Base-by-base conservation (phyloP, 1,140 invertebrate species). In the Drosophila grimshawi region DNA sequence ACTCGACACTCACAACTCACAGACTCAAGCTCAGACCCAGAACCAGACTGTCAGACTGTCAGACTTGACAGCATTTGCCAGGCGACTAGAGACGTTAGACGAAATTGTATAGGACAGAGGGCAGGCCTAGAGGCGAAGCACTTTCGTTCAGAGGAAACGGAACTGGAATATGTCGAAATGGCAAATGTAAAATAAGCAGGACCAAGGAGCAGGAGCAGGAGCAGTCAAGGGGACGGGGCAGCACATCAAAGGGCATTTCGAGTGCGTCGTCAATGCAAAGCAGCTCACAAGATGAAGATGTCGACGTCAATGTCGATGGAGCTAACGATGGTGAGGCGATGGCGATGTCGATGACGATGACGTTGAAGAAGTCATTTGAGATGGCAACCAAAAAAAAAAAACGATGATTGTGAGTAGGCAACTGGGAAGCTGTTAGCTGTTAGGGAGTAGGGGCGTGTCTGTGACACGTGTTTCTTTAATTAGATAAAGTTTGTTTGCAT, bases 401-500 rank as follows among this genome's bases (percentile, higher is more conserved):
- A 19, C 19, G 19, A 19, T 19, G 19, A 19, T 19, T 19, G 19
- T 19, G 19, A 19, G 19, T 19, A 19, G 19, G 19, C 19, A 19
- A 19, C 19, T 19, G 19, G 19, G 19, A 19, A 19, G 19, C 19
- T 19, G 19, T 19, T 19, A 19, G 19, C 19, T 19, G 19, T 19
- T 19, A 3, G 41, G 10, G 3, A n/a, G 41, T n/a, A n/a, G 3
- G 41, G 10, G 10, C 5, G n/a, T n/a, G 41, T 6, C 41, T 61
- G 82, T 59, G 86, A 88, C 83, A 86, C 83, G 83, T 86, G 83
- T 86, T 88, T 72, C 83, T 80, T 83, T 88, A 88, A 88, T 88
- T 88, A 88, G 83, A 88, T 88, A 88, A 88, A 88, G 83, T 88
- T 88, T 88, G 83, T 88, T 88, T 88, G 83, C 83, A 88, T 88